Percentiles rank a stretch among this genome's conserved stretches.
These are phyloP conservation scores for Cepaea nemoralis DNA, from an alignment of 1,140 invertebrate genomes.

Conservation along the genomic window DNA sequence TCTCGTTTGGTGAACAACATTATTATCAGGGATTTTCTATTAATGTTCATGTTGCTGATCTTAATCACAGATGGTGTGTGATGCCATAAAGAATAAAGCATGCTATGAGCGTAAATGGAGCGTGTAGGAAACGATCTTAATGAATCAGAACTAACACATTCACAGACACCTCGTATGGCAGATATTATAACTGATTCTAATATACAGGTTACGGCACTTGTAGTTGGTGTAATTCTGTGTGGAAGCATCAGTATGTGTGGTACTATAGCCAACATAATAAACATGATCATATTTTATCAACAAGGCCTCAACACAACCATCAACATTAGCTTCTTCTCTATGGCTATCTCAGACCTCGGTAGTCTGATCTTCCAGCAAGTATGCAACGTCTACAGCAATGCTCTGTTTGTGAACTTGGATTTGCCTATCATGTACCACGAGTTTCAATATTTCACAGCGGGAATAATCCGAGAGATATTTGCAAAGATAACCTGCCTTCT, in stretches of 20 bases:
- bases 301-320: background rate
- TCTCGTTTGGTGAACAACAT: no score
- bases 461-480: background rate
- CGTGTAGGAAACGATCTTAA: no score
- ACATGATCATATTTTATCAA: conserved; percentile 1
- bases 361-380: background rate
- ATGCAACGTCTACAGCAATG: background rate
- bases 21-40: no score
- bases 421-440: background rate
- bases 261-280: background rate
- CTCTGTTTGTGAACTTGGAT: background rate
- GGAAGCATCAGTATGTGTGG: background rate
- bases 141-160: no score
- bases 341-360: background rate
- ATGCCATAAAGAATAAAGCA: no score
- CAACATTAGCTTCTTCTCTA: background rate
- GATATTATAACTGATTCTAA: no score
- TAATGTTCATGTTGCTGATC: no score
- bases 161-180: no score
- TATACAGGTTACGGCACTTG: no score
- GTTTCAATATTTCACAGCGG: background rate
- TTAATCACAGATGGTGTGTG: no score
- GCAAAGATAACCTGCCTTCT: conserved; percentile 2
- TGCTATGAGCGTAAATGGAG: no score
- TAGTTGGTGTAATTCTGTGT: background rate